These are phyloP conservation scores for Drosophila parthenogenetica DNA, from an alignment of 2,888 invertebrate genomes.

Conservation along the genomic window DNA sequence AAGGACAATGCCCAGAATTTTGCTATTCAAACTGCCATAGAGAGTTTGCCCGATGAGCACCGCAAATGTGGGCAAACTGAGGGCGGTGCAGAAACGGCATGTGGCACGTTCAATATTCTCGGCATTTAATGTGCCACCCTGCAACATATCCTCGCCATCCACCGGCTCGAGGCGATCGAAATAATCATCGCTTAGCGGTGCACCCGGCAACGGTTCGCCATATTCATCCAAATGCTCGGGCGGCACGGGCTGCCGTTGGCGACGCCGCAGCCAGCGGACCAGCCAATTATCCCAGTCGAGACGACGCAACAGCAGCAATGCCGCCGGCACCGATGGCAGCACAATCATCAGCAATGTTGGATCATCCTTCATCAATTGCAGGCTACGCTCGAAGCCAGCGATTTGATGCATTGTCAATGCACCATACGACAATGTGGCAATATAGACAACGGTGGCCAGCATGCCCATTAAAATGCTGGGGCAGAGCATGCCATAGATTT, in stretches of 20 bases:
- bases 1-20: conserved; percentile 31
- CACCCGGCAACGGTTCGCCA: conserved; percentile 54
- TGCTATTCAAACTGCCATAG: conserved; percentile 35
- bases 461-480: conserved; percentile 51
- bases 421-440: conserved; percentile 56
- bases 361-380: conserved; percentile 49
- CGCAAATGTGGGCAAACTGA: conserved; percentile 59
- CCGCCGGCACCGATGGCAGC: conserved; percentile 56
- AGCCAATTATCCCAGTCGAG: conserved; percentile 58
- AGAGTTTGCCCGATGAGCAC: conserved; percentile 48
- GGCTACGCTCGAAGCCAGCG: conserved; percentile 40
- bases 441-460: conserved; percentile 52
- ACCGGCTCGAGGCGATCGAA: conserved; percentile 45
- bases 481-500: conserved; percentile 43
- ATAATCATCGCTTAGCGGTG: conserved; percentile 59
- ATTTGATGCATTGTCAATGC: conserved; percentile 55
- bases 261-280: conserved; percentile 47
- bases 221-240: conserved; percentile 35
- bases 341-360: conserved; percentile 59
- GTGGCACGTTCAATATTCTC: conserved; percentile 42
- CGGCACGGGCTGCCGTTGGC: conserved; percentile 17
- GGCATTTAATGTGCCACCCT: conserved; percentile 17
- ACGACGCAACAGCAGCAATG: conserved; percentile 40
- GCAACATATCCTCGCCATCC: conserved; percentile 21
- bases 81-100: conserved; percentile 50